phyloP scores from a whole-genome alignment of 2,113 vertebrate genomes.

The Callocephalon fimbriatum region DNA sequence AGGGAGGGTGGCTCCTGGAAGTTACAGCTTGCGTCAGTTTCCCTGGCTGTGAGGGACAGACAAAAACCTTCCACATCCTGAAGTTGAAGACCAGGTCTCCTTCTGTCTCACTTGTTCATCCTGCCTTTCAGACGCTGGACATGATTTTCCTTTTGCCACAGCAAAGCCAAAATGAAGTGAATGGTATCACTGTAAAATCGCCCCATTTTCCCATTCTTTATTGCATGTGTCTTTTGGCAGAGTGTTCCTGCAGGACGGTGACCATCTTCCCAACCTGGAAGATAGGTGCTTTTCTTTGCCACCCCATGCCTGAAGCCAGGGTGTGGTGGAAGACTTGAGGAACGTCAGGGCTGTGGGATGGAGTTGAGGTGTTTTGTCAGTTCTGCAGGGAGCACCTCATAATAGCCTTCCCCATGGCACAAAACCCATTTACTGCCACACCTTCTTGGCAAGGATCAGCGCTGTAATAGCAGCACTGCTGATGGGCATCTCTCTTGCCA shows the following conservation, averaged over 20 bases:
- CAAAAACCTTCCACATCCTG: not conserved
- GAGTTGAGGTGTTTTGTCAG: not conserved
- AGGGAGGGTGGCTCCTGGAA: not conserved
- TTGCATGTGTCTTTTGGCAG: accelerated
- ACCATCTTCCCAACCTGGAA: not conserved
- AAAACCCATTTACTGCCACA: accelerated
- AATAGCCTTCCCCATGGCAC: not conserved
- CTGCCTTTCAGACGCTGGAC: not conserved
- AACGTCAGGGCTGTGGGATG: not conserved
- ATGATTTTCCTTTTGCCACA: not conserved
- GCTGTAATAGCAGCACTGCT: not conserved
- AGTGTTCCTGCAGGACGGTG: not conserved
- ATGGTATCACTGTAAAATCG: not conserved
- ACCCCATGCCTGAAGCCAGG: not conserved
- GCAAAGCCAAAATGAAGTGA: not conserved
- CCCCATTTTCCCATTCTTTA: not conserved
- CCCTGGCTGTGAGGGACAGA: not conserved
- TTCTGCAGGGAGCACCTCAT: not conserved
- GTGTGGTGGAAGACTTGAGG: not conserved
- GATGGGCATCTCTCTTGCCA: not conserved
- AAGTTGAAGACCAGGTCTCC: not conserved
- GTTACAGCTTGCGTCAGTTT: not conserved
- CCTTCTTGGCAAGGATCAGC: not conserved
- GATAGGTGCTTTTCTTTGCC: not conserved
- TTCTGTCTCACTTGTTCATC: not conserved